These are phyloP conservation scores for Suncus etruscus DNA, from an alignment of 2,113 vertebrate genomes.

Conservation along the genomic window DNA sequence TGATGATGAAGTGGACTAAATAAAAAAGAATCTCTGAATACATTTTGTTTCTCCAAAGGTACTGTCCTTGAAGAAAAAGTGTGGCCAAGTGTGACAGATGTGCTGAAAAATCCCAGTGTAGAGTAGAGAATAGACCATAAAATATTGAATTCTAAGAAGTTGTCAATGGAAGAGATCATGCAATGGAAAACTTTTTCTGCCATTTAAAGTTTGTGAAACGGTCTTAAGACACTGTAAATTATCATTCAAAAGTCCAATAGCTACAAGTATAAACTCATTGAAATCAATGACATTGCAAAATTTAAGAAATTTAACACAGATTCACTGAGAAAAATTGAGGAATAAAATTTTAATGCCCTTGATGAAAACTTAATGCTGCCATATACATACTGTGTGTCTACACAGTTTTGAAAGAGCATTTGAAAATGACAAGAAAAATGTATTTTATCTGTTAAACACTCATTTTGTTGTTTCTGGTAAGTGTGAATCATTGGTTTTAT, in stretches of 20 bases:
- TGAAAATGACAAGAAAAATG: neutral
- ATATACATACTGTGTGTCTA: no score
- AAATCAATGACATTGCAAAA: neutral
- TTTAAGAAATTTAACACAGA: neutral
- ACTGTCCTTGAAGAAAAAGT: neutral
- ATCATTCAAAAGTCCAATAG: neutral
- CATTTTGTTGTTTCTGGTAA: neutral
- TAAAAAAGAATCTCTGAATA: neutral
- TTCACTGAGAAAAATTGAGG: neutral
- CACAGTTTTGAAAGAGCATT: neutral
- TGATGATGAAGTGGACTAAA: neutral
- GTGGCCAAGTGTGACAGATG: neutral
- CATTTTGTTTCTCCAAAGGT: neutral
- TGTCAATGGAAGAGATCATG: neutral
- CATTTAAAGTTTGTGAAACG: neutral
- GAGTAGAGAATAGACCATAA: neutral
- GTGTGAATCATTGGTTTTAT: neutral
- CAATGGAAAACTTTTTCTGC: fast-evolving
- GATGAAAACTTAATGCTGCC: fast-evolving
- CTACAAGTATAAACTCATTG: neutral
- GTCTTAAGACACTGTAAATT: neutral
- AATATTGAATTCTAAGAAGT: neutral
- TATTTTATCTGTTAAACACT: neutral
- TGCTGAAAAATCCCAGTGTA: neutral
- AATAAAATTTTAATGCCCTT: neutral